These are phyloP conservation scores for Drosophila basisetae DNA, from an alignment of 2,888 invertebrate genomes.

Conservation along the genomic window DNA sequence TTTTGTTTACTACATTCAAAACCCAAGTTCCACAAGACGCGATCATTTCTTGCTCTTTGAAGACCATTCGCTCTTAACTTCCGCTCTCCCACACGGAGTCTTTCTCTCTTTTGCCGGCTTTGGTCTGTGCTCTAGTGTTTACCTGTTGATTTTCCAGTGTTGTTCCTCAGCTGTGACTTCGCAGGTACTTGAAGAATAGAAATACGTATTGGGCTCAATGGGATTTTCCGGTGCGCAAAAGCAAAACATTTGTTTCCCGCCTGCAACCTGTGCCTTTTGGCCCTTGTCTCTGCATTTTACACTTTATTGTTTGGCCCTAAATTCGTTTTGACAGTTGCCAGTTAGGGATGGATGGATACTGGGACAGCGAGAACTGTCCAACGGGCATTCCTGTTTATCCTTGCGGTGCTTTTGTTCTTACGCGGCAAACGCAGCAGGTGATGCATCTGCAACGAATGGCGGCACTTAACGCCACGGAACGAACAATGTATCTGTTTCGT, in stretches of 20 bases:
- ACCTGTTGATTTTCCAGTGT: slow-evolving; percentile 46
- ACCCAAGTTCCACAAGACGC: slow-evolving; percentile 20
- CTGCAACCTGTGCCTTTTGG: slow-evolving; percentile 38
- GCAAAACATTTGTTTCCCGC: slow-evolving; percentile 50
- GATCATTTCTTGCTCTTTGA: slow-evolving; percentile 1
- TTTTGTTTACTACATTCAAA: slow-evolving; percentile 4
- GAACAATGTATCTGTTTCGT: slow-evolving; percentile 19
- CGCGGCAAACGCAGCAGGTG: slow-evolving; percentile 49
- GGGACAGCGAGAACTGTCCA: slow-evolving; percentile 17
- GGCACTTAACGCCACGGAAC: slow-evolving; percentile 72
- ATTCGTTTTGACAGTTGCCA: slow-evolving; percentile 71
- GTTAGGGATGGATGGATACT: slow-evolving; percentile 27
- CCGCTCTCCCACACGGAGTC: slow-evolving; percentile 1
- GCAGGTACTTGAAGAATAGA: slow-evolving; percentile 51
- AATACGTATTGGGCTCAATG: slow-evolving; percentile 48
- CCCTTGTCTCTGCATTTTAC: slow-evolving; percentile 46
- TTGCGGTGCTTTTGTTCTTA: slow-evolving; percentile 71
- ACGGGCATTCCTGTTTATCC: slow-evolving; percentile 65
- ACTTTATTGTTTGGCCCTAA: slow-evolving; percentile 54
- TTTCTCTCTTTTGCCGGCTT: slow-evolving; percentile 4
- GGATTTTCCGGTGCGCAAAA: slow-evolving; percentile 64
- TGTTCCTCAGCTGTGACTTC: slow-evolving; percentile 47
- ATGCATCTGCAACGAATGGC: slow-evolving; percentile 59
- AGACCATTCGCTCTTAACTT: slow-evolving; percentile 16
- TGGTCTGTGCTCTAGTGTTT: slow-evolving; percentile 18